Evolutionary conservation across 2,797 vertebrate species (phyloP), one percentile per base, ranked within the genome.

Genomic region (Sardinella longiceps): DNA sequence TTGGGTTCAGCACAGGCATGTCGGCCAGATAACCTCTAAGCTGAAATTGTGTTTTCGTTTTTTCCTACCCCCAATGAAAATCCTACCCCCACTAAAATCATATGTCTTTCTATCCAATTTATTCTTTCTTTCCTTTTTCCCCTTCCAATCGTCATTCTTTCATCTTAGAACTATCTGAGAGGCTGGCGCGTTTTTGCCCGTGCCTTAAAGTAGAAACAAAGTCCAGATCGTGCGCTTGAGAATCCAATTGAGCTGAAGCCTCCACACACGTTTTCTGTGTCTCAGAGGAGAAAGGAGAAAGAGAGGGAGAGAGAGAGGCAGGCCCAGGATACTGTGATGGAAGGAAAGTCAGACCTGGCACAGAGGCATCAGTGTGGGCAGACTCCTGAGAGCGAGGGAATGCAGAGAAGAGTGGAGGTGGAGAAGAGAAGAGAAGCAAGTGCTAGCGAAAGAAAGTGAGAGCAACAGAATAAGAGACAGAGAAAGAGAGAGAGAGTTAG

Each of bases 401-500:
- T 11, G 28, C 25, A 80, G 20, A 80, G 20, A 7, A n/a, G 28
- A 50, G 14, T 63, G n/a, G 46, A 82, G 39, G 2, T 15, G 82
- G 46, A n/a, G 83, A 43, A 63, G 70, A 81, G 74, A 84, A 25
- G 60, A 63, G 60, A 70, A 70, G 30, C 28, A 70, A 70, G 30
- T 70, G 63, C 3, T 33, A 70, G 14, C 33, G 14, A 77, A 43
- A 77, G 70, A 77, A 43, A 77, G 14, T 18, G n/a, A 43, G 28
- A 30, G 28, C 3, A 18, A 77, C 33, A 77, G 70, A 43, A 18
- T 20, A 3, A 30, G 46, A 46, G 18, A 18, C 45, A 66, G 77
- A 85, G 81, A 80, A 53, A 53, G 82, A 50, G 74, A 84, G 58
- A 83, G 83, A 50, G 80, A 86, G 89, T 89, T 88, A 88, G 88